phyloP scores from a whole-genome alignment of 2,113 vertebrate species.

The Smithornis capensis region DNA sequence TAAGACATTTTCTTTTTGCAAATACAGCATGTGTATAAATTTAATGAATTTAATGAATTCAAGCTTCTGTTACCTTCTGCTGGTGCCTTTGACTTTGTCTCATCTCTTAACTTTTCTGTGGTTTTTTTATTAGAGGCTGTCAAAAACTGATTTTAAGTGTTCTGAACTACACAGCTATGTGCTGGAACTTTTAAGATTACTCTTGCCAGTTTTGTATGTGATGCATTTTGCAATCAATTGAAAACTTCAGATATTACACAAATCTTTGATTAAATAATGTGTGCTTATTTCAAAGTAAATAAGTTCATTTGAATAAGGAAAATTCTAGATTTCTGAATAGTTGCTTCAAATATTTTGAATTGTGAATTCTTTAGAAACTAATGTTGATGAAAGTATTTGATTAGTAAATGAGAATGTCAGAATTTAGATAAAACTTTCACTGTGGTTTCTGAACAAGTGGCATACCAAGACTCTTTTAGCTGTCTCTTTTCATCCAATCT shows the following conservation, averaged over 20 bases:
- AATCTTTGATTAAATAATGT: not conserved
- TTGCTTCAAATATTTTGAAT: not conserved
- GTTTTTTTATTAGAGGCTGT: not conserved
- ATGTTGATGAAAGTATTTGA: not conserved
- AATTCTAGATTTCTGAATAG: not conserved
- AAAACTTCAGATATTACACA: not conserved
- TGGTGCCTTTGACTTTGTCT: not conserved
- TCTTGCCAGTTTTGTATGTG: not conserved
- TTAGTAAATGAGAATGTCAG: not conserved
- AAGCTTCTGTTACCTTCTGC: not conserved
- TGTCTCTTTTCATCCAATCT: not conserved
- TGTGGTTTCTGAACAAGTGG: not conserved
- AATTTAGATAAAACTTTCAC: not conserved
- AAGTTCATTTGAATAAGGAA: not conserved
- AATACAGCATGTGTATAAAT: not conserved
- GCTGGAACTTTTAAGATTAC: not conserved
- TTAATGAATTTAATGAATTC: not conserved
- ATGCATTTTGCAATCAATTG: not conserved
- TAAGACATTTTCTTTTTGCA: not conserved
- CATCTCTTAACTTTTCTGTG: not conserved
- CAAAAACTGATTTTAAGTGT: not conserved
- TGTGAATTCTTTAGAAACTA: not conserved
- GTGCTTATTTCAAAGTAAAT: not conserved
- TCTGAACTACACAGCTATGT: not conserved
- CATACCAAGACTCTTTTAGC: not conserved